A percentile compares a stretch with the other conserved stretches of the same genome.
Conservation (phyloP, 2,113 vertebrate species). For the Pygoscelis antarcticus region DNA sequence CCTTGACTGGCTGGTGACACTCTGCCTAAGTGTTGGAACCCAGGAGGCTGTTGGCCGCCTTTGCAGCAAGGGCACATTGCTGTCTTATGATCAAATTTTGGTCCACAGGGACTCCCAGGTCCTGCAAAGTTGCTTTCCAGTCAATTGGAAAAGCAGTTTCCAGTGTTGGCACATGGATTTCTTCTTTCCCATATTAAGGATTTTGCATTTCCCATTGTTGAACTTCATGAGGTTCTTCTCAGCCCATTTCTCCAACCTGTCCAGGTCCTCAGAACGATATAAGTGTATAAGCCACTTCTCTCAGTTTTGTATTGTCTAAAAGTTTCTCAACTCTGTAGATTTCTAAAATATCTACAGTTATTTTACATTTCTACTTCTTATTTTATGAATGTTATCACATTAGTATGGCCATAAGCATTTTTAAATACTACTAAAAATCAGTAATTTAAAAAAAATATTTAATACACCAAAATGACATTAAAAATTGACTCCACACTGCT, state of each 20-base stretch:
- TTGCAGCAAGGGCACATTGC: not conserved
- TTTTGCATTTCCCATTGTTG: not conserved
- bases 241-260: not conserved
- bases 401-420: not conserved
- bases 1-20: fast-evolving
- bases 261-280: not conserved
- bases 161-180: not conserved
- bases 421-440: not conserved
- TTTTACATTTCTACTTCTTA: not conserved
- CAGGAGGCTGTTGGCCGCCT: not conserved
- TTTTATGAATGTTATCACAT: not conserved
- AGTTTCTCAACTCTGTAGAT: not conserved
- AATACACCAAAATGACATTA: not conserved
- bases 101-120: not conserved
- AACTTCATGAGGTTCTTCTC: not conserved
- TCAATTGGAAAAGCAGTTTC: not conserved
- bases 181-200: not conserved
- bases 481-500: not conserved
- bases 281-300: not conserved
- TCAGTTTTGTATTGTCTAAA: not conserved
- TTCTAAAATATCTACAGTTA: not conserved
- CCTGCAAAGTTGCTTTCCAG: not conserved
- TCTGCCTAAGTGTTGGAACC: not conserved
- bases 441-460: not conserved
- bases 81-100: not conserved